phyloP scores from a whole-genome alignment of 2,888 invertebrate species.

The Perdita meconis region DNA sequence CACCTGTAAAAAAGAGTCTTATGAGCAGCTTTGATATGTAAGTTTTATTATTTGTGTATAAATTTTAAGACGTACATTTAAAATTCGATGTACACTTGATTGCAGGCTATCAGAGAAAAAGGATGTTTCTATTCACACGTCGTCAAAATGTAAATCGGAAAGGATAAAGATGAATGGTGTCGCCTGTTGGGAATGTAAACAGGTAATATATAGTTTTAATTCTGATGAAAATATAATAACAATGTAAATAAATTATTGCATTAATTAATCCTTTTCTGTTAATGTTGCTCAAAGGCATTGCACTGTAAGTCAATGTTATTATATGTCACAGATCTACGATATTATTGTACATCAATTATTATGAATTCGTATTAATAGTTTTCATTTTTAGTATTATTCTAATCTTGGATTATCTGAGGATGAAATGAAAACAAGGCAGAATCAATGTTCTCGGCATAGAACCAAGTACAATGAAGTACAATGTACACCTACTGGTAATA shows the following conservation, averaged over 20 bases:
- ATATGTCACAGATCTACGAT: not conserved
- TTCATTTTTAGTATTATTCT: slow-evolving; percentile 78
- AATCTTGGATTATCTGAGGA: slow-evolving; percentile 78
- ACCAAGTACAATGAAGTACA: slow-evolving; percentile 81
- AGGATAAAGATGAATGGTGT: slow-evolving; percentile 82
- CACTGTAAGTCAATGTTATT: slow-evolving; percentile 21
- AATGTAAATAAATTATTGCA: not conserved
- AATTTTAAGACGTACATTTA: slow-evolving; percentile 14
- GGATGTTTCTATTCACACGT: slow-evolving; percentile 64
- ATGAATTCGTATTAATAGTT: not conserved
- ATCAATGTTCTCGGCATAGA: slow-evolving; percentile 85
- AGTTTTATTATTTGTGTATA: slow-evolving; percentile 19
- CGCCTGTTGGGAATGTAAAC: slow-evolving; percentile 82
- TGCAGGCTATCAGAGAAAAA: slow-evolving; percentile 27
- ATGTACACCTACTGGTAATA: slow-evolving; percentile 82
- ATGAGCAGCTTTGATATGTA: slow-evolving; percentile 48
- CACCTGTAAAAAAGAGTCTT: slow-evolving; percentile 28
- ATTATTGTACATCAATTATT: not conserved
- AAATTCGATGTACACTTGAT: slow-evolving; percentile 8
- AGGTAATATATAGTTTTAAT: slow-evolving; percentile 72
- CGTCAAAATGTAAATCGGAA: slow-evolving; percentile 80
- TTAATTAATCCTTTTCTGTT: slow-evolving; percentile 5
- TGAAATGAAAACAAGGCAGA: slow-evolving; percentile 82
- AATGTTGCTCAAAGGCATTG: slow-evolving; percentile 21
- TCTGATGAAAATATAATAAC: not conserved